A percentile compares a stretch with the other conserved stretches of the same genome.
Conservation (phyloP, 2,888 invertebrate species). For the Tinea semifulvella region DNA sequence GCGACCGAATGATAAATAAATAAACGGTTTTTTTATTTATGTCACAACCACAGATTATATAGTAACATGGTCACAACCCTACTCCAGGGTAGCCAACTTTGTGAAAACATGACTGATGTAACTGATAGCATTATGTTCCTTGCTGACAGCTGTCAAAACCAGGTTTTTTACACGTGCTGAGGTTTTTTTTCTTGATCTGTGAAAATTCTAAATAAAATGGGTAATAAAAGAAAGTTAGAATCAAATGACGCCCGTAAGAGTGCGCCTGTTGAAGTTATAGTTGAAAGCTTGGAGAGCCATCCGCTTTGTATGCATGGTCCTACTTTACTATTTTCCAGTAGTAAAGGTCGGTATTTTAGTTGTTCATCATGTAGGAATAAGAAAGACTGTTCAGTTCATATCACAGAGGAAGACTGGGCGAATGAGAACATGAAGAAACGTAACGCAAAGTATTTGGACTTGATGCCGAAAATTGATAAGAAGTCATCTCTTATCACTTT, state of each 20-base stretch:
- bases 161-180: too few species aligned
- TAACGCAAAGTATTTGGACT: constrained; percentile 50
- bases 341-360: constrained; percentile 73
- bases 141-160: too few species aligned
- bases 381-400: constrained; percentile 78
- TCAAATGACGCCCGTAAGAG: constrained; percentile 25
- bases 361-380: constrained; percentile 87
- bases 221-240: constrained; percentile 42
- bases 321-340: constrained; percentile 73
- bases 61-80: not conserved
- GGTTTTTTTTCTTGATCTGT: too few species aligned
- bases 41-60: not conserved
- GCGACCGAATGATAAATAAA: not conserved
- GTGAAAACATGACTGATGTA: not conserved
- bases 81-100: not conserved
- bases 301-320: constrained; percentile 82
- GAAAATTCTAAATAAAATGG: constrained; percentile 34
- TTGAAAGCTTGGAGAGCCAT: constrained; percentile 67
- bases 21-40: not conserved
- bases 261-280: constrained; percentile 57
- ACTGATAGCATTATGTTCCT: too few species aligned
- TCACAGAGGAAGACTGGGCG: constrained; percentile 63
- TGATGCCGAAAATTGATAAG: constrained; percentile 62
- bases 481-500: constrained; percentile 38
- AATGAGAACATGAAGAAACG: constrained; percentile 52